These are phyloP conservation scores for Rhogogaster chlorosoma DNA, from an alignment of 2,888 invertebrate genomes.

Conservation along the genomic window DNA sequence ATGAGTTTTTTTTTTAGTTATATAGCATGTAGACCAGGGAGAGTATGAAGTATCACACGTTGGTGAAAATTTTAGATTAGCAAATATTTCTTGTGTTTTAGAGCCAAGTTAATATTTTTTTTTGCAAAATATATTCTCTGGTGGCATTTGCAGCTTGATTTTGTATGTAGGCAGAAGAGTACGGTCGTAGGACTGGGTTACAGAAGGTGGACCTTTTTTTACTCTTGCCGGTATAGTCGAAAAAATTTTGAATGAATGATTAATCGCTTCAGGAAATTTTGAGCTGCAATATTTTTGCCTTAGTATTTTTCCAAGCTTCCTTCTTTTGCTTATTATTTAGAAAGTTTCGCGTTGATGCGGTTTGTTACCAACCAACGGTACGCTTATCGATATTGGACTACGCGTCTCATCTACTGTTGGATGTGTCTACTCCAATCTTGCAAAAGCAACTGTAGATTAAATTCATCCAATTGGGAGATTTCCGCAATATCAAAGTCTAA, in stretches of 20 bases:
- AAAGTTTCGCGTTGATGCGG: not conserved
- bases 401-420: not conserved
- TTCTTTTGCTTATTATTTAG: not conserved
- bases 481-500: not conserved
- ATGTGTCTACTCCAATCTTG: not conserved
- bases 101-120: not conserved
- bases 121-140: not conserved
- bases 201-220: not conserved
- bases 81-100: too few species aligned
- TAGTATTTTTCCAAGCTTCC: not conserved
- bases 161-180: not conserved
- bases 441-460: not conserved
- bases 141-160: not conserved
- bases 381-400: not conserved
- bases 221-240: not conserved
- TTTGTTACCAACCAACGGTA: conserved; percentile 23
- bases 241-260: not conserved
- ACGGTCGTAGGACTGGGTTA: not conserved
- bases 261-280: too few species aligned
- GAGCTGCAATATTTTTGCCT: not conserved
- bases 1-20: too few species aligned
- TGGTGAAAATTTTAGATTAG: too few species aligned
- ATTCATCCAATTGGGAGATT: not conserved
- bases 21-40: too few species aligned
- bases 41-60: too few species aligned